Evolutionary conservation across 2,888 invertebrate genomes (phyloP).

Genomic region (Lithophane leautieri): DNA sequence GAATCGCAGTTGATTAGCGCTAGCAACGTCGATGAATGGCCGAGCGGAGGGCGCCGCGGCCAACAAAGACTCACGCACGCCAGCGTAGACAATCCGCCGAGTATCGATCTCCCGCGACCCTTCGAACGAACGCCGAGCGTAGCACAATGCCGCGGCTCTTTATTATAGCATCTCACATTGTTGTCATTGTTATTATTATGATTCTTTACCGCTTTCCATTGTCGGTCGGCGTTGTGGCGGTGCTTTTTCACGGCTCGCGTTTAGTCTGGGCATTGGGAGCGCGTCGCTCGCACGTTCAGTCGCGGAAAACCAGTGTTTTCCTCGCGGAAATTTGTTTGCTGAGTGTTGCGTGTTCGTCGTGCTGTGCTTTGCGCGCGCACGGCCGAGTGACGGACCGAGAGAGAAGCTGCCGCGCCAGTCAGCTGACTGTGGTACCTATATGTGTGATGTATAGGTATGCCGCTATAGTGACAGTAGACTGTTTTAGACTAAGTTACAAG

Average conservation of each 20-base stretch:
- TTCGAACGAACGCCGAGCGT: conserved; percentile 88
- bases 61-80: conserved; percentile 87
- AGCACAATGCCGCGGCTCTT: conserved; percentile 90
- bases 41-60: conserved; percentile 74
- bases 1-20: conserved; percentile 82
- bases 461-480: conserved; percentile 67
- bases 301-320: conserved; percentile 89
- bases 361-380: conserved; percentile 81
- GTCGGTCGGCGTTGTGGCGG: conserved; percentile 90
- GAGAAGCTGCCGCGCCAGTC: conserved; percentile 61
- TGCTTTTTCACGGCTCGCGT: conserved; percentile 90
- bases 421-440: conserved; percentile 70
- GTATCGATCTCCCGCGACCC: conserved; percentile 90
- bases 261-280: conserved; percentile 90
- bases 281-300: conserved; percentile 89
- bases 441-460: conserved; percentile 54
- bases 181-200: conserved; percentile 91
- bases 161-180: conserved; percentile 91
- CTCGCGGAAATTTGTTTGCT: conserved; percentile 83
- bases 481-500: conserved; percentile 50
- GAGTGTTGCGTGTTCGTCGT: conserved; percentile 75
- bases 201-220: conserved; percentile 91
- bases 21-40: conserved; percentile 79
- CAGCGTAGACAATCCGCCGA: conserved; percentile 87
- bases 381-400: conserved; percentile 72